Percentiles rank a stretch among this genome's conserved stretches.
These are phyloP conservation scores for Hemicordylus capensis DNA, from an alignment of 2,113 vertebrate genomes.

Conservation along the genomic window DNA sequence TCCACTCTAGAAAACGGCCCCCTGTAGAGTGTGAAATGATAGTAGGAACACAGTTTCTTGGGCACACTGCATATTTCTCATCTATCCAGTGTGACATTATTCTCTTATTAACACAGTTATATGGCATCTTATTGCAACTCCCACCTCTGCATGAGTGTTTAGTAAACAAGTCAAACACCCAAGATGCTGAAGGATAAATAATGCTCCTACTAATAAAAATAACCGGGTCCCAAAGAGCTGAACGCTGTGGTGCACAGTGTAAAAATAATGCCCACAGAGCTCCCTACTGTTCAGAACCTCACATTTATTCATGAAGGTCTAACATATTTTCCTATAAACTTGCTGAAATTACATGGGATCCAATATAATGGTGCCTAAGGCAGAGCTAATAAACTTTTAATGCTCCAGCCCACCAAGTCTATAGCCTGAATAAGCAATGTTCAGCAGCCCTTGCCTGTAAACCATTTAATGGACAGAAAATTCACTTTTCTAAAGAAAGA, in stretches of 20 bases:
- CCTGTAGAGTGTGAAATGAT: conserved; percentile 69
- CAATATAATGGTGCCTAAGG: conserved; percentile 53
- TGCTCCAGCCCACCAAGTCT: conserved; percentile 43
- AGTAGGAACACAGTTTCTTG: conserved; percentile 64
- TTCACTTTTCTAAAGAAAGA: conserved; percentile 22
- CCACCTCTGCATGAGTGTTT: conserved; percentile 28
- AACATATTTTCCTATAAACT: conserved; percentile 56
- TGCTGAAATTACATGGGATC: conserved; percentile 59
- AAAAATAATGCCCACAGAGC: conserved; percentile 35
- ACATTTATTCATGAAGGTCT: conserved; percentile 53
- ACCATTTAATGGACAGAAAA: conserved; percentile 50
- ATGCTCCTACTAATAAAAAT: conserved; percentile 56
- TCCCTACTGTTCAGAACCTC: conserved; percentile 34
- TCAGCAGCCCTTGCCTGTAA: conserved; percentile 19
- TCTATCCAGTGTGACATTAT: conserved; percentile 40
- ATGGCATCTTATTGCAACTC: conserved; percentile 31
- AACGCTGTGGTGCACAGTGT: conserved; percentile 25
- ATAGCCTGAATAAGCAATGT: conserved; percentile 58
- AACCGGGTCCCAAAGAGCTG: conserved; percentile 32
- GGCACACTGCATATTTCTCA: conserved; percentile 61
- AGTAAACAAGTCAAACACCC: conserved; percentile 46
- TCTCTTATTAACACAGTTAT: conserved; percentile 53
- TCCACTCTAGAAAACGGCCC: conserved; percentile 64
- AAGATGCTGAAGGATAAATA: conserved; percentile 46
- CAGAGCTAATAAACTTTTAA: conserved; percentile 58